Evolutionary conservation across 2,113 vertebrate genomes (phyloP), one percentile per base, ranked within the genome.

Genomic region (Tyrannus savana): DNA sequence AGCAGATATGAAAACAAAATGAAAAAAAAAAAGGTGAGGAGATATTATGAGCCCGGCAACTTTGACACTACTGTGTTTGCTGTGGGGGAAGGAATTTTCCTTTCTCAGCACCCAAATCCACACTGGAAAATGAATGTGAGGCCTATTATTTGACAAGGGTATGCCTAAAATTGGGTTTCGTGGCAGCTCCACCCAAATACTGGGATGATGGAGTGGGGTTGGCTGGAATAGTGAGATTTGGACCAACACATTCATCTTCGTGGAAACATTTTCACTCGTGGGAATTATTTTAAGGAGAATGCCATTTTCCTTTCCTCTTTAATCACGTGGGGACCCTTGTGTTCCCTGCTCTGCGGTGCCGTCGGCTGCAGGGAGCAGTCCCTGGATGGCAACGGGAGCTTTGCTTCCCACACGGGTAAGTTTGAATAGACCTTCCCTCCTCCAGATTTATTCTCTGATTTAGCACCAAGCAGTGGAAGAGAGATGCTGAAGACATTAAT

Each of bases 361-460:
- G 0, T 6, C 0, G 0, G 39, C 2, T 4, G 24, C 3, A 2
- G 27, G 27, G 49, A 81, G 3, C 2, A 1, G 0, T 41, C 4
- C 37, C 46, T 4, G 27, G 5, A 10, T 62, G 35, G 11, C 0
- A 3, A n/a, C 0, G 4, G 19, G 49, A 78, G 7, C 41, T 41
- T 50, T 37, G 28, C 28, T 85, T 93, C 37, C 14, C 22, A 16
- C 59, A 14, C 4, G 33, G 41, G 56, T 75, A 9, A 81, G 15
- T 27, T 39, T 8, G 7, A 2, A 2, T 4, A 62, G 27, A 33
- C 10, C 28, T 17, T 33, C n/a, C 23, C 5, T 84, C 10, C 35
- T 58, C 21, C 31, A 52, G 25, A 8, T 83, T 80, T 77, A 19
- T 41, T 42, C 82, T 49, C 60, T 49, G 59, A 49, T 81, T 86